A percentile compares a stretch with the other conserved stretches of the same genome.
phyloP scores from a whole-genome alignment of 2,113 vertebrate species.

The Pelusios castaneus region DNA sequence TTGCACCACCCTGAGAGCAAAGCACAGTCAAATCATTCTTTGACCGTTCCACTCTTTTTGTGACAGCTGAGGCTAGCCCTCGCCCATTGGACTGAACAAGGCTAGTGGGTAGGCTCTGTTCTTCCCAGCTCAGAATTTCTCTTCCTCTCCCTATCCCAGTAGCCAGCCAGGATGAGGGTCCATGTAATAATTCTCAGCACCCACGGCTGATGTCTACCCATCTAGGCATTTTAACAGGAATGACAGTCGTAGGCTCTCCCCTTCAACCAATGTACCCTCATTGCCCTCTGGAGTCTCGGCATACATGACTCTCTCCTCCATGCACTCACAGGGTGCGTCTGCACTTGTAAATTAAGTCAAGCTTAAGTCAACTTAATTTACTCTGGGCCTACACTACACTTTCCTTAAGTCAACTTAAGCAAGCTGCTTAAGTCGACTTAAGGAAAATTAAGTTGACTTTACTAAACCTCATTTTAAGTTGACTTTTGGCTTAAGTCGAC shows the following conservation, averaged over 20 bases:
- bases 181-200: not conserved
- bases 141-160: not conserved
- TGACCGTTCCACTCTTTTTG: not conserved
- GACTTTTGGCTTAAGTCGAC: too few species aligned
- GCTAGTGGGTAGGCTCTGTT: not conserved
- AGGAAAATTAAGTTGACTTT: too few species aligned
- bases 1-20: not conserved
- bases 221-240: not conserved
- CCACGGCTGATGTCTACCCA: not conserved
- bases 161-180: not conserved
- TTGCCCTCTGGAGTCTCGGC: too few species aligned
- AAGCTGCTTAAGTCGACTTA: too few species aligned
- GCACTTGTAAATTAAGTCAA: too few species aligned
- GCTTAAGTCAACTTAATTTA: too few species aligned
- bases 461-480: too few species aligned
- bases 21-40: not conserved
- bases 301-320: not conserved
- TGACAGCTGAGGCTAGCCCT: not conserved
- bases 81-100: not conserved
- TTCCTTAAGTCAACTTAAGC: too few species aligned
- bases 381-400: too few species aligned
- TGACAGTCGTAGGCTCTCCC: not conserved
- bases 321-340: too few species aligned
- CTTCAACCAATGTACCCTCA: too few species aligned
- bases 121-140: not conserved